phyloP scores from a whole-genome alignment of 1,140 invertebrate species.

The Copidosoma floridanum region DNA sequence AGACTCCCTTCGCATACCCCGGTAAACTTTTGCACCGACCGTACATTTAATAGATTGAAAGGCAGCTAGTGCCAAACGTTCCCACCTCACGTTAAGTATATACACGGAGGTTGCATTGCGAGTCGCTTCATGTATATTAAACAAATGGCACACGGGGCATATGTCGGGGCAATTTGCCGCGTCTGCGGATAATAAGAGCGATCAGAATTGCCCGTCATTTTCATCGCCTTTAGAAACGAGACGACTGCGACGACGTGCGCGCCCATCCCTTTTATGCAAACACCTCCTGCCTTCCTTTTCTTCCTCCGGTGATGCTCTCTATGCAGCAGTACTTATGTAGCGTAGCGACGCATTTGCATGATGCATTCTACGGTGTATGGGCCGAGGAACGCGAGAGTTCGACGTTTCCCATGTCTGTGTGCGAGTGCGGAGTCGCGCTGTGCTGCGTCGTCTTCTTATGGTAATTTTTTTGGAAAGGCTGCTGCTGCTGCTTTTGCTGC shows the following conservation, averaged over 20 bases:
- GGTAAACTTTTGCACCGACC: not conserved
- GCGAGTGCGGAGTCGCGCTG: too few species aligned
- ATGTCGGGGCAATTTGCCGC: not conserved
- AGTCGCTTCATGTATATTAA: too few species aligned
- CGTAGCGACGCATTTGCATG: conserved; percentile 11
- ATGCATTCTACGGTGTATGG: not conserved
- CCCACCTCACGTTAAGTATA: not conserved
- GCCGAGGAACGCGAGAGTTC: not conserved
- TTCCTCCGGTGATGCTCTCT: too few species aligned
- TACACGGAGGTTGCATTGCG: not conserved
- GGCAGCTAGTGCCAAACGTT: not conserved
- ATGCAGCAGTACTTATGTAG: too few species aligned
- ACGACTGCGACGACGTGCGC: not conserved
- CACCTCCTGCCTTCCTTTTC: not conserved
- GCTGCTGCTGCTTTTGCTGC: too few species aligned
- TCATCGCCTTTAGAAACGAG: not conserved
- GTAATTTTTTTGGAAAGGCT: conserved; percentile 28
- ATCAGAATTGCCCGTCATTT: conserved; percentile 1
- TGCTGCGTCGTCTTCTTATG: conserved; percentile 26
- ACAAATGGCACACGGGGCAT: too few species aligned
- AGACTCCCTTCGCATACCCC: not conserved
- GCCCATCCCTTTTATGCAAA: conserved; percentile 3
- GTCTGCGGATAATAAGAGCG: conserved; percentile 2
- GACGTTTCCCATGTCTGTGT: conserved; percentile 13
- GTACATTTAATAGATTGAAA: too few species aligned